phyloP scores from a whole-genome alignment of 2,113 vertebrate genomes.

The Spheniscus mendiculus region DNA sequence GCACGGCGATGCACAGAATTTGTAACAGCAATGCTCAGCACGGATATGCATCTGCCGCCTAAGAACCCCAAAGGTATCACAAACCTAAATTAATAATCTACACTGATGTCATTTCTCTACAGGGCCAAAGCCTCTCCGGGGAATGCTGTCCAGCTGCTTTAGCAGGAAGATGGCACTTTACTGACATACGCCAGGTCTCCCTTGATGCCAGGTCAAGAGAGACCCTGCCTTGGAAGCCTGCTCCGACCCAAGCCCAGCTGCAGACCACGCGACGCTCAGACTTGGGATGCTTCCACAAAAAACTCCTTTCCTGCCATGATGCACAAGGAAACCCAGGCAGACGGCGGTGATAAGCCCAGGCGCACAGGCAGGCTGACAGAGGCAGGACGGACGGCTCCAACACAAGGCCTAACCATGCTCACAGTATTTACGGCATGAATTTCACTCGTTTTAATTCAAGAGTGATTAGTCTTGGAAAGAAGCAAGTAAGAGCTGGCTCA shows the following conservation, averaged over 20 bases:
- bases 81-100: neutral
- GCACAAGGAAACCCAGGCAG: neutral
- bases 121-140: neutral
- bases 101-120: neutral
- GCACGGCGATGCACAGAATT: accelerated
- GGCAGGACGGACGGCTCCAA: neutral
- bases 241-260: neutral
- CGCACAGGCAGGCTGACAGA: neutral
- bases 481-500: neutral
- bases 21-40: accelerated
- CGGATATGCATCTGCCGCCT: neutral
- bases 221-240: neutral
- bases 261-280: neutral
- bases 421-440: neutral
- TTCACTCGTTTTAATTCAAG: neutral
- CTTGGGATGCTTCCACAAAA: neutral
- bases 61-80: neutral
- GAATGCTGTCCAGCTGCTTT: neutral
- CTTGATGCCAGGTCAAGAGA: neutral
- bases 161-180: neutral
- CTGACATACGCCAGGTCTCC: neutral
- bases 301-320: neutral
- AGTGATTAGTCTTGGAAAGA: neutral
- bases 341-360: neutral
- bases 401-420: neutral